Conservation (phyloP, 2,113 vertebrate genomes). For the Nyctibius bracteatus region DNA sequence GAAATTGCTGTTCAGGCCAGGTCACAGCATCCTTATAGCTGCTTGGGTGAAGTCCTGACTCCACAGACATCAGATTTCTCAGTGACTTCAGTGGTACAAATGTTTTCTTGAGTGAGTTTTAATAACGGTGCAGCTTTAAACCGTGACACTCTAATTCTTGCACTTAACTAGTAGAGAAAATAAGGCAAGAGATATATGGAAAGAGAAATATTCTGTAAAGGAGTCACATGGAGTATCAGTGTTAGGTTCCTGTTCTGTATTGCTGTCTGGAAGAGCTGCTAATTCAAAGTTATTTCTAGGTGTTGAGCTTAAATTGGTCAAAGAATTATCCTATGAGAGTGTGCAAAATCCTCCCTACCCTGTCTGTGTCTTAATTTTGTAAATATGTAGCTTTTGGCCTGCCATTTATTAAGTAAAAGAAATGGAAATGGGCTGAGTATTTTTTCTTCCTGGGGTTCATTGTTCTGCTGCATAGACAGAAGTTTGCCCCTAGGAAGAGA, state of each 20-base stretch:
- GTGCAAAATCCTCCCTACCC: not conserved
- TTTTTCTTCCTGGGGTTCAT: not conserved
- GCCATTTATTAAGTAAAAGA: not conserved
- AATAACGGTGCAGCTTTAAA: too few relatives aligned
- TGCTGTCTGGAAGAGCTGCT: not conserved
- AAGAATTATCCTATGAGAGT: not conserved
- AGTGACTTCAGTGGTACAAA: not conserved
- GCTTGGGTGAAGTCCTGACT: not conserved
- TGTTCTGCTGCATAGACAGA: not conserved
- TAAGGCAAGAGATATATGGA: not conserved
- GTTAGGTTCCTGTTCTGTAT: not conserved
- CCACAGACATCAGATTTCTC: not conserved
- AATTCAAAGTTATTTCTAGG: not conserved
- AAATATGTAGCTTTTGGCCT: not conserved
- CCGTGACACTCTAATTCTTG: not conserved
- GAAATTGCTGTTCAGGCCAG: not conserved
- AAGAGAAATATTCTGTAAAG: not conserved
- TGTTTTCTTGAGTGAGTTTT: not conserved
- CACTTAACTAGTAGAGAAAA: not conserved
- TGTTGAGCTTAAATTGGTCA: not conserved
- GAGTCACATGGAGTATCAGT: not conserved
- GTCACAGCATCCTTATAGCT: not conserved
- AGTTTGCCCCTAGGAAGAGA: not conserved
- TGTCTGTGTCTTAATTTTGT: not conserved
- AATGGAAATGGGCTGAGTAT: not conserved